phyloP scores from a whole-genome alignment of 2,113 vertebrate genomes.

The Trachemys scripta region DNA sequence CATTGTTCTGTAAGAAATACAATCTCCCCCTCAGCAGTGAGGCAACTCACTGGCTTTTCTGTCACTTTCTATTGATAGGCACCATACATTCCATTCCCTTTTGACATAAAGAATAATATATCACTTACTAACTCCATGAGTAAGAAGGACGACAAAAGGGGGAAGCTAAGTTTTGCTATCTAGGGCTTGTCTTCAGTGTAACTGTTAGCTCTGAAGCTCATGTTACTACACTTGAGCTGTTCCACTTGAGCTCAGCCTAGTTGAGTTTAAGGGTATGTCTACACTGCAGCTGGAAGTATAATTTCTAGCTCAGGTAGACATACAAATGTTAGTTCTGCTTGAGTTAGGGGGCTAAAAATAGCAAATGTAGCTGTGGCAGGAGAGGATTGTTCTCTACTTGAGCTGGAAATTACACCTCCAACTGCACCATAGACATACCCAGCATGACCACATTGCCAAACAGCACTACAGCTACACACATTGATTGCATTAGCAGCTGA shows the following conservation, averaged over 20 bases:
- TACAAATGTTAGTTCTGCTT: no score
- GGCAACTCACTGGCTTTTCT: neutral
- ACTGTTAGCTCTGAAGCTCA: neutral
- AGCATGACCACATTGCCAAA: neutral
- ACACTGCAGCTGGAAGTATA: no score
- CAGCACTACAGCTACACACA: no score
- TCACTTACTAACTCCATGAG: neutral
- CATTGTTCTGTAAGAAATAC: no score
- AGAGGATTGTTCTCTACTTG: no score
- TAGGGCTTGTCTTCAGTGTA: neutral
- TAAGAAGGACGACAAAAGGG: neutral
- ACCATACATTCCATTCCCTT: neutral
- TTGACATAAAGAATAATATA: neutral
- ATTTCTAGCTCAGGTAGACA: no score
- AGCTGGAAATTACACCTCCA: neutral
- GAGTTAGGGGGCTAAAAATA: no score
- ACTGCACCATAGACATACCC: neutral
- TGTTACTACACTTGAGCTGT: neutral
- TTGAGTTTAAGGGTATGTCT: neutral
- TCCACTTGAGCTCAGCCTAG: neutral
- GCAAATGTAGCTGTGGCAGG: no score
- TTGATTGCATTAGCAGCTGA: neutral
- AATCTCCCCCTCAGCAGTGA: slow-evolving; percentile 21
- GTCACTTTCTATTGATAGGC: slow-evolving; percentile 37
- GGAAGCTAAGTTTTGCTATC: neutral